Conservation (phyloP, 2,888 invertebrate species). For the Pediacus dermestoides region DNA sequence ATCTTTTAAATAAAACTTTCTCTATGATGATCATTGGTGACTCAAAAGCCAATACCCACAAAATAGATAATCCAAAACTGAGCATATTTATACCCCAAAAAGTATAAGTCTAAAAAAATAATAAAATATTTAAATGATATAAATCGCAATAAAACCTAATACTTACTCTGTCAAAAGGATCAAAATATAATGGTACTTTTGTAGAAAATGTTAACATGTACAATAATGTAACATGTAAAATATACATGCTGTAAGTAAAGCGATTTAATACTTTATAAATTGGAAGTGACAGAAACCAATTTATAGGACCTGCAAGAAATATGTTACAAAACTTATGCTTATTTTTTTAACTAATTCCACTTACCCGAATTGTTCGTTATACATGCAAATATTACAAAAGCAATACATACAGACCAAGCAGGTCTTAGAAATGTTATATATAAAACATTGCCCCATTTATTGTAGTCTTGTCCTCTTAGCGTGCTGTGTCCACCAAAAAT, state of each 20-base stretch:
- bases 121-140: background rate
- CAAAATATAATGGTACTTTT: conserved; percentile 31
- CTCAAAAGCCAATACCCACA: conserved; percentile 48
- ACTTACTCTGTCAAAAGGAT: too few species aligned
- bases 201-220: conserved; percentile 19
- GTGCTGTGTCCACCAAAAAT: conserved; percentile 24
- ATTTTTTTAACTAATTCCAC: too few species aligned
- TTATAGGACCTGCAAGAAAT: conserved; percentile 48
- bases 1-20: conserved; percentile 25
- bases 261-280: conserved; percentile 53
- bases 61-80: conserved; percentile 41
- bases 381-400: conserved; percentile 51
- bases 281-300: conserved; percentile 50
- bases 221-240: conserved; percentile 48
- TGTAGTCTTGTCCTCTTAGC: conserved; percentile 19
- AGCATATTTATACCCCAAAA: conserved; percentile 50
- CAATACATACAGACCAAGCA: conserved; percentile 48
- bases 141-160: too few species aligned
- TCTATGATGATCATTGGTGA: conserved; percentile 49
- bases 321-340: conserved; percentile 4
- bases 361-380: conserved; percentile 51
- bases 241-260: conserved; percentile 52
- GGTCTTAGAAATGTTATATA: conserved; percentile 44
- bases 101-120: conserved; percentile 37
- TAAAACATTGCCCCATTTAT: conserved; percentile 23